Base-by-base conservation (phyloP, 2,888 invertebrate genomes). In the Limnephilus lunatus region DNA sequence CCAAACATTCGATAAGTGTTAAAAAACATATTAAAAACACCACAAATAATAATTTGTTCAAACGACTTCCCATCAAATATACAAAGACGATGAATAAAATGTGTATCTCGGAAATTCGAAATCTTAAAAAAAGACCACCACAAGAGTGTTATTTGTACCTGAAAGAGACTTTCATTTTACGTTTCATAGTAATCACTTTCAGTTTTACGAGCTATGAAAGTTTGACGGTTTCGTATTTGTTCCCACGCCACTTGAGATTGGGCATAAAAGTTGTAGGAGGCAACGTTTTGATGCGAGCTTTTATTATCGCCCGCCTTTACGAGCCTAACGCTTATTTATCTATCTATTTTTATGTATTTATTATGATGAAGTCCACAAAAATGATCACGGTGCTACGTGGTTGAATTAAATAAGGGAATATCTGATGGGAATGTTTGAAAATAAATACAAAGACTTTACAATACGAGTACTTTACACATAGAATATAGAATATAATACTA, bases 321-420 rank as follows among this genome's bases (percentile, higher is more conserved):
- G 83, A 83, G 35, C 11, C 35, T 39, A 25, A n/a, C 86, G 44
- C 86, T 87, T 87, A 87, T 87, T 48, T 87, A 44, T 87, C 86
- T 87, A 53, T 87, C 53, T 3, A 87, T 7, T 87, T 87, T 87
- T 87, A 87, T 87, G 86, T 53, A 48, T 87, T 87, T 87, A 87
- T 48, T 87, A 44, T 53, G 53, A 87, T 87, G 30, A 53, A 35
- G 39, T 48, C 3, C 15, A 48, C 86, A 44, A 87, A 68, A 68
- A 68, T 9, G 68, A 68, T 25, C 68, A 68, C 2, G 68, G n/a
- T 2, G 68, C n/a, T 68, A 68, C 68, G 68, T 68, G n/a, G 25
- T 68, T 68, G 9, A n/a, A 68, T 68, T 9, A 68, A 68, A 68
- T 68, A 68, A 68, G 68, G 25, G 9, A 68, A 25, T 1, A 7